Evolutionary conservation across 2,888 invertebrate species (phyloP), one percentile per base, ranked within the genome.

Genomic region (Apantesis nais): DNA sequence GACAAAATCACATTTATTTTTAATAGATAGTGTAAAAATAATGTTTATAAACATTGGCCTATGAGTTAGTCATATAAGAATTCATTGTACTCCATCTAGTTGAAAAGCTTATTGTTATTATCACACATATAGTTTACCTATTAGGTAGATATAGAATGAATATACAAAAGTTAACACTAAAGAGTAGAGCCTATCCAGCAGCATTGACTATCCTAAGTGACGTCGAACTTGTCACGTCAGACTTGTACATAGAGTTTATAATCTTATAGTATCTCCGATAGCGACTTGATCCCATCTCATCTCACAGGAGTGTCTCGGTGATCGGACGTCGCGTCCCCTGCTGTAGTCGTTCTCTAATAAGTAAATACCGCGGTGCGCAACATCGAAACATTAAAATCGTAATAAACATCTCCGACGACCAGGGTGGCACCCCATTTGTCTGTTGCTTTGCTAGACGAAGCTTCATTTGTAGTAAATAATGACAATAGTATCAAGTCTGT

Each of bases 1-100:
- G 89, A 93, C 91, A 90, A 92, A 92, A 92, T 93, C 91, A 93
- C 93, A 92, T 93, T 90, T 84, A 86, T 86, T 87, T 85, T 88
- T 86, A 88, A 88, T 90, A 94, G 91, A 94, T 90, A 91, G 93
- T 95, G 94, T 94, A 94, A 94, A 95, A 94, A 95, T 95, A 94
- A 94, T 92, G 90, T 92, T 92, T 91, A 91, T 91, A 92, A 93
- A 94, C 90, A 91, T 93, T 94, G 93, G 90, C 93, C 92, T 93
- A 94, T 90, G 82, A 89, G 89, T 92, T 87, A 62, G 84, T 86
- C 84, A 88, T 67, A 67, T 92, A 90, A 83, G 82, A 82, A 90
- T 92, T 93, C 93, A 93, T 93, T 93, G 95, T 94, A 93, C 91
- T 93, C 88, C 86, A 90, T 89, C 93, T 94, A 94, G 88, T 91